Base-by-base conservation (phyloP, 2,797 vertebrate genomes). In the Acanthiza pusilla region DNA sequence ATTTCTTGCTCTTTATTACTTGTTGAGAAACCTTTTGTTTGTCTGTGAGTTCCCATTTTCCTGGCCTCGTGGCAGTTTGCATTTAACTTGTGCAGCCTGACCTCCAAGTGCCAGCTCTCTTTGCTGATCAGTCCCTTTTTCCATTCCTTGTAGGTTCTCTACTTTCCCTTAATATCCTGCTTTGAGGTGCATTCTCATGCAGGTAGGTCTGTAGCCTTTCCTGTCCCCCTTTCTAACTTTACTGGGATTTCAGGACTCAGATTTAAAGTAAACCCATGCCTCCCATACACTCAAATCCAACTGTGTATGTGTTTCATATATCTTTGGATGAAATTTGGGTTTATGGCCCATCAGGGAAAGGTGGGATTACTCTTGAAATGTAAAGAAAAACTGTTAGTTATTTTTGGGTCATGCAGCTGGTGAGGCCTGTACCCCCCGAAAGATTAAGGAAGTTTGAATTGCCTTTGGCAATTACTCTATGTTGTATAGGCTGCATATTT, bases 161-260 rank as follows among this genome's bases (percentile, higher is more conserved):
- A 89, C 94, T 96, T 95, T 84, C 76, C 80, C 93, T 94, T 96
- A 95, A 88, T 94, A 91, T 62, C 86, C 93, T 93, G 94, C 95
- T 96, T 96, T 96, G 94, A 96, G 96, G 93, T 96, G 86, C 90
- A 92, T 92, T 94, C 90, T 96, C 83, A 89, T 92, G 96, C 94
- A 96, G 96, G 95, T 96, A 96, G 94, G 95, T 96, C 76, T 91
- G 60, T 55, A 91, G 95, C 83, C 83, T 89, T 96, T 95, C 80
- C 94, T 93, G 51, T 91, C 40, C 88, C 74, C 18, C 43, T 87
- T 88, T 89, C 93, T 40, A 42, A 66, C 84, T 85, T 87, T 40
- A 50, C 73, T 76, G 87, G 48, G 67, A 54, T 79, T 23, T 74
- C 74, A 94, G 73, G 77, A 76, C 63, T 75, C 40, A 27, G 78